Conservation (phyloP, 2,797 vertebrate genomes). For the Sebastes flavidus region DNA sequence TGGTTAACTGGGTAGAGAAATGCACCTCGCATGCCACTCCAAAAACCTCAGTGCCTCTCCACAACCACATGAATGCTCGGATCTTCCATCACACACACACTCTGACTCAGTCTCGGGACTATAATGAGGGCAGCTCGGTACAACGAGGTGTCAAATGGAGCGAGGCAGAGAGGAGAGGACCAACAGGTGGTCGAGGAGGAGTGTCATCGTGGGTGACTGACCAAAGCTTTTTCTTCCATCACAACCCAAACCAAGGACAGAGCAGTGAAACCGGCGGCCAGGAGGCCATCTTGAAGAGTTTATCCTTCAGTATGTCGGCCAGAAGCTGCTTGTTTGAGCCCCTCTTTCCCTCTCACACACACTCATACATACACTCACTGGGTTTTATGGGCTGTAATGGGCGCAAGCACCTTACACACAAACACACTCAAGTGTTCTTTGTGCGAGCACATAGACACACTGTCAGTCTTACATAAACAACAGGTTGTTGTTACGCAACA, state of each 20-base stretch:
- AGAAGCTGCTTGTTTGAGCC: conserved; percentile 6
- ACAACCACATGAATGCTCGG: conserved; percentile 49
- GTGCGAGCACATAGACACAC: neutral
- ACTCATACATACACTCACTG: neutral
- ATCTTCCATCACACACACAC: conserved; percentile 29
- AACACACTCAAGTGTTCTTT: neutral
- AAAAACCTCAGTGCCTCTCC: conserved; percentile 46
- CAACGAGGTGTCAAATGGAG: conserved; percentile 68
- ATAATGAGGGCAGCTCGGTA: conserved; percentile 53
- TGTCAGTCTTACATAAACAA: neutral
- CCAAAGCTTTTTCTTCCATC: conserved; percentile 38
- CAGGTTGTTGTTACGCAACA: neutral
- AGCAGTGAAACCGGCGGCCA: conserved; percentile 15
- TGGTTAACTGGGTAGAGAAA: conserved; percentile 40
- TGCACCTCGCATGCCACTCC: conserved; percentile 35
- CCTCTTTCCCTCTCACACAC: neutral
- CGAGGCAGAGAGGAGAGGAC: conserved; percentile 20
- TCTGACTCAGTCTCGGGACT: conserved; percentile 32
- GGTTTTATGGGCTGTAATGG: neutral
- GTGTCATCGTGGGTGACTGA: conserved; percentile 44
- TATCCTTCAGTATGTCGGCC: neutral
- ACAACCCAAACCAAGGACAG: conserved; percentile 24
- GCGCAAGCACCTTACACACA: conserved; percentile 9
- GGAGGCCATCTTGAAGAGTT: conserved; percentile 44
- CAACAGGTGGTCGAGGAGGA: conserved; percentile 49